Percentiles rank a stretch among this genome's conserved stretches.
Conservation (phyloP, 2,113 vertebrate genomes). For the Menidia beryllina region DNA sequence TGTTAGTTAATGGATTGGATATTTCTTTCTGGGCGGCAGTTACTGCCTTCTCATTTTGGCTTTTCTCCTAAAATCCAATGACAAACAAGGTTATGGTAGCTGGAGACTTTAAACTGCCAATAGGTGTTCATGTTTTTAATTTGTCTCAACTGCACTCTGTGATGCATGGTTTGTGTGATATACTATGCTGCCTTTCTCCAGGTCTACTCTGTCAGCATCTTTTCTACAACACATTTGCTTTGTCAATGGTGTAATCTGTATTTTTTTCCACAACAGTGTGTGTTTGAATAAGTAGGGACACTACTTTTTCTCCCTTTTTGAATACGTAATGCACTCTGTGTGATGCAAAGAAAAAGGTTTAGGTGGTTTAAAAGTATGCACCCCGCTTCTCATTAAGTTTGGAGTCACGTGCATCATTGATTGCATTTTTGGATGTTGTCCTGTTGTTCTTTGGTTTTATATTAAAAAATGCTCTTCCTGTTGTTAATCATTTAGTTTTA, state of each 20-base stretch:
- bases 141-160: conserved; percentile 28
- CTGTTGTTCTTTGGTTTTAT: neutral
- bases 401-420: neutral
- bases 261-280: neutral
- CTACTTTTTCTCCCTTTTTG: too few species aligned
- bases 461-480: neutral
- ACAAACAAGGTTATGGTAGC: conserved; percentile 15
- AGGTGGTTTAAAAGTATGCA: neutral
- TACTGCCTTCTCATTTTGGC: conserved; percentile 5
- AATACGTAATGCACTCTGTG: too few species aligned
- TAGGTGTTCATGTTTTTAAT: conserved; percentile 26
- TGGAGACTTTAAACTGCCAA: conserved; percentile 14
- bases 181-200: conserved; percentile 2
- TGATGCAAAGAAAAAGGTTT: neutral
- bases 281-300: neutral
- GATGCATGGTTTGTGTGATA: conserved; percentile 16
- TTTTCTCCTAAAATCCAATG: conserved; percentile 23
- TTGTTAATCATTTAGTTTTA: neutral
- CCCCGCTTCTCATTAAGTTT: neutral
- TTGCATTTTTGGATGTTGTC: neutral
- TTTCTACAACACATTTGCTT: conserved; percentile 1
- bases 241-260: neutral
- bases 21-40: conserved; percentile 45
- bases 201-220: neutral
- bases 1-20: conserved; percentile 42